These are phyloP conservation scores for Nudaria mundana DNA, from an alignment of 2,888 invertebrate genomes.

Conservation along the genomic window DNA sequence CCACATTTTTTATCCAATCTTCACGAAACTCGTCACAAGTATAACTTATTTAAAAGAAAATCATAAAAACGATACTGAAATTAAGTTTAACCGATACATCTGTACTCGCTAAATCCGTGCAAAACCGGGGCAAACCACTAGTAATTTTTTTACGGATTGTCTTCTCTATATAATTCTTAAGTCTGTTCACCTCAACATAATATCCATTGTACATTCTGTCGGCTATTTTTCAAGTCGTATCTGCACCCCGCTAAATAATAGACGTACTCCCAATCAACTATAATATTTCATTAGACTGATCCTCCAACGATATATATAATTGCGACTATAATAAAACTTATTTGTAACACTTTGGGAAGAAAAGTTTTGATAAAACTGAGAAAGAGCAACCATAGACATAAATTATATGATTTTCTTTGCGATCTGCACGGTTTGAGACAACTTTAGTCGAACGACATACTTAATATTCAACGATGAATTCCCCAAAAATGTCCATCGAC, in stretches of 20 bases:
- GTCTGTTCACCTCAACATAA: constrained; percentile 15
- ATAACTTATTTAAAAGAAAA: too few species aligned
- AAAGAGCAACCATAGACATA: too few species aligned
- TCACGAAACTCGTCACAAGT: too few species aligned
- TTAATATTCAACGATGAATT: too few species aligned
- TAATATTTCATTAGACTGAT: constrained; percentile 58
- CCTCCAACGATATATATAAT: constrained; percentile 33
- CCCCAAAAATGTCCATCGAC: too few species aligned
- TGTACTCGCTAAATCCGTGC: too few species aligned
- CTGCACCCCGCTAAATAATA: constrained; percentile 44
- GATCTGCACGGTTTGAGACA: too few species aligned
- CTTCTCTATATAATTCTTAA: constrained; percentile 21
- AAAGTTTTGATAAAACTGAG: not conserved
- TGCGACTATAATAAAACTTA: constrained; percentile 22
- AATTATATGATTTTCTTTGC: too few species aligned
- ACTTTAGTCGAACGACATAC: too few species aligned
- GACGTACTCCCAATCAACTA: constrained; percentile 35
- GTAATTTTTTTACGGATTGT: too few species aligned
- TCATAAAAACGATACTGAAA: not conserved
- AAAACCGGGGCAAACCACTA: too few species aligned
- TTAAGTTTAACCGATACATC: not conserved
- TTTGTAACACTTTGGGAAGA: not conserved
- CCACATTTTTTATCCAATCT: too few species aligned
- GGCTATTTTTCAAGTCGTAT: constrained; percentile 47
- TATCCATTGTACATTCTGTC: constrained; percentile 21